phyloP scores from a whole-genome alignment of 1,140 invertebrate species.

The Leptopilina boulardi region DNA sequence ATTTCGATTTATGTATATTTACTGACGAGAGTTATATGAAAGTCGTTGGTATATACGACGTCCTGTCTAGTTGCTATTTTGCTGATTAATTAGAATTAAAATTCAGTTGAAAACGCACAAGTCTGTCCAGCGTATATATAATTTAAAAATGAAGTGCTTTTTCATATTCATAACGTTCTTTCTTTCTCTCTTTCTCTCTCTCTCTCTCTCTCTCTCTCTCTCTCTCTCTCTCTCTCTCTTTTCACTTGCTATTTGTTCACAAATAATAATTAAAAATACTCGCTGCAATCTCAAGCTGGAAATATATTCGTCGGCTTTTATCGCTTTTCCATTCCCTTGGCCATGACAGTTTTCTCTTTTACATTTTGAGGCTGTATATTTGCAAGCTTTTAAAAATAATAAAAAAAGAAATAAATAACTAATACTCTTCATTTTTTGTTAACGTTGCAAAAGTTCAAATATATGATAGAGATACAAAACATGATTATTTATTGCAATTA shows the following conservation, averaged over 20 bases:
- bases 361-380: neutral
- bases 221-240: slow-evolving; percentile 37
- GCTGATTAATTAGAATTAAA: slow-evolving; percentile 59
- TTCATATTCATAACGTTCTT: slow-evolving; percentile 56
- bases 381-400: neutral
- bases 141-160: slow-evolving; percentile 62
- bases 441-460: too few relatives aligned
- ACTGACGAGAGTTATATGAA: slow-evolving; percentile 42
- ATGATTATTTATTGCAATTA: too few relatives aligned
- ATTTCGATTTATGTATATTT: slow-evolving; percentile 58
- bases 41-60: slow-evolving; percentile 51
- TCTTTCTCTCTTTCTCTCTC: slow-evolving; percentile 37
- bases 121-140: slow-evolving; percentile 49
- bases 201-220: slow-evolving; percentile 38
- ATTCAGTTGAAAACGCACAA: slow-evolving; percentile 52
- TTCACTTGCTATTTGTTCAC: slow-evolving; percentile 50
- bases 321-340: slow-evolving; percentile 41
- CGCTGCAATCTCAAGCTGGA: slow-evolving; percentile 45
- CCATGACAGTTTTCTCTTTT: slow-evolving; percentile 48
- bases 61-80: slow-evolving; percentile 54
- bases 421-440: too few relatives aligned
- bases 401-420: too few relatives aligned
- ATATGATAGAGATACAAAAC: too few relatives aligned
- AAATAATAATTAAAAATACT: slow-evolving; percentile 62
- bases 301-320: slow-evolving; percentile 42